Conservation (phyloP, 2,113 vertebrate genomes). For the Camarhynchus parvulus region DNA sequence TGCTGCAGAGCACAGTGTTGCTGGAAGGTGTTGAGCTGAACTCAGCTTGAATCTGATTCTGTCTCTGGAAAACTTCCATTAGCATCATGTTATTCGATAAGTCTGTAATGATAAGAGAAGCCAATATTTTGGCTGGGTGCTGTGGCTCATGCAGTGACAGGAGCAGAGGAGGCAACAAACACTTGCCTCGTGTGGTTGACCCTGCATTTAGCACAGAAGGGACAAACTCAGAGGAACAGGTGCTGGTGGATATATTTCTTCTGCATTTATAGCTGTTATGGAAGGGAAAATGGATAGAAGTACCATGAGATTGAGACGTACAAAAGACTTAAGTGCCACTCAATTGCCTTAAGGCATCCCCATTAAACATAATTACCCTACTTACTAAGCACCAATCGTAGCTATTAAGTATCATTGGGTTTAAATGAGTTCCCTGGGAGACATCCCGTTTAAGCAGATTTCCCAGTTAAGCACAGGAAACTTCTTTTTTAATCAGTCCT, state of each 20-base stretch:
- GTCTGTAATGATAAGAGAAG: neutral
- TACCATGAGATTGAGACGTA: slow-evolving; percentile 61
- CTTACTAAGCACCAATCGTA: slow-evolving; percentile 73
- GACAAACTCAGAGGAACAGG: slow-evolving; percentile 40
- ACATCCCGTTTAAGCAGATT: slow-evolving; percentile 59
- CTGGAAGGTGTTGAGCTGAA: neutral
- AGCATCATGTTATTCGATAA: neutral
- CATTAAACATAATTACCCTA: slow-evolving; percentile 72
- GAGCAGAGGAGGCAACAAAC: neutral
- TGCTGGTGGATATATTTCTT: slow-evolving; percentile 46
- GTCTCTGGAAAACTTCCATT: neutral
- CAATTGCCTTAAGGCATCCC: slow-evolving; percentile 68
- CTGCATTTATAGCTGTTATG: slow-evolving; percentile 37
- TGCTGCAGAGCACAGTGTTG: neutral
- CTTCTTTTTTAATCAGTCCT: slow-evolving; percentile 38
- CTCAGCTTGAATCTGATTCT: neutral
- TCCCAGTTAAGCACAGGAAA: slow-evolving; percentile 67
- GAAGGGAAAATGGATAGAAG: slow-evolving; percentile 64
- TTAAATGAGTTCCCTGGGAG: slow-evolving; percentile 74
- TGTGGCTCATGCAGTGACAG: neutral
- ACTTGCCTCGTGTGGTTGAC: neutral
- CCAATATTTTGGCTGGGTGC: slow-evolving; percentile 23
- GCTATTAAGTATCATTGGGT: slow-evolving; percentile 69
- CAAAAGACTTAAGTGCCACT: slow-evolving; percentile 64
- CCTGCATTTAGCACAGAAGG: slow-evolving; percentile 43